Evolutionary conservation across 2,113 vertebrate species (phyloP).

Genomic region (Castor canadensis): DNA sequence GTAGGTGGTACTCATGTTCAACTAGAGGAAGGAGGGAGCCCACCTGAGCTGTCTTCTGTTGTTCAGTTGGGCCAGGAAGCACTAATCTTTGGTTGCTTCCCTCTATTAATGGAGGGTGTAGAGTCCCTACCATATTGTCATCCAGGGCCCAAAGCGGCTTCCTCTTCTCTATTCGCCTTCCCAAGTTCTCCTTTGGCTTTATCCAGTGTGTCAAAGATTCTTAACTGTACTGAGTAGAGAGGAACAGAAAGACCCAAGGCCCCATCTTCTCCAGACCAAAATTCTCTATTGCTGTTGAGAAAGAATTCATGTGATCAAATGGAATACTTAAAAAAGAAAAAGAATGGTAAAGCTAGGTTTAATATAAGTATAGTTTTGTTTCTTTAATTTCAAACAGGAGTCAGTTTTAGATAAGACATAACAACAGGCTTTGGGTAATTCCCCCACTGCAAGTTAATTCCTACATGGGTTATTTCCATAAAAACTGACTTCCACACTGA

Average conservation of each 20-base stretch:
- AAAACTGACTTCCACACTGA: background rate
- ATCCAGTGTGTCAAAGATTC: background rate
- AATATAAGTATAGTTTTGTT: background rate
- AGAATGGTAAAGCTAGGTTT: background rate
- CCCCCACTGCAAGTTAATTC: background rate
- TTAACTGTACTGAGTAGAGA: background rate
- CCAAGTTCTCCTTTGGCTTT: background rate
- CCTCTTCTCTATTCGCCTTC: background rate
- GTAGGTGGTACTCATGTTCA: background rate
- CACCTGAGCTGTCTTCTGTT: background rate
- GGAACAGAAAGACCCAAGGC: background rate
- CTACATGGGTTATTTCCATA: background rate
- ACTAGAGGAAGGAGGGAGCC: background rate
- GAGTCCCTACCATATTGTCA: background rate
- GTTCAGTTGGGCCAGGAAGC: background rate
- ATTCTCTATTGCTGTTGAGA: background rate
- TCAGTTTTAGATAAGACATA: background rate
- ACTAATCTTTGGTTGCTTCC: background rate
- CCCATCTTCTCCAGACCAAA: background rate
- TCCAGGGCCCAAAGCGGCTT: background rate
- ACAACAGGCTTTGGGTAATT: background rate
- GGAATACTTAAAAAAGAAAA: background rate
- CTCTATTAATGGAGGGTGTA: background rate
- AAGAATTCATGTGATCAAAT: background rate
- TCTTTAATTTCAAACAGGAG: background rate